Evolutionary conservation across 2,797 vertebrate genomes (phyloP).

Genomic region (Siniperca obscura): DNA sequence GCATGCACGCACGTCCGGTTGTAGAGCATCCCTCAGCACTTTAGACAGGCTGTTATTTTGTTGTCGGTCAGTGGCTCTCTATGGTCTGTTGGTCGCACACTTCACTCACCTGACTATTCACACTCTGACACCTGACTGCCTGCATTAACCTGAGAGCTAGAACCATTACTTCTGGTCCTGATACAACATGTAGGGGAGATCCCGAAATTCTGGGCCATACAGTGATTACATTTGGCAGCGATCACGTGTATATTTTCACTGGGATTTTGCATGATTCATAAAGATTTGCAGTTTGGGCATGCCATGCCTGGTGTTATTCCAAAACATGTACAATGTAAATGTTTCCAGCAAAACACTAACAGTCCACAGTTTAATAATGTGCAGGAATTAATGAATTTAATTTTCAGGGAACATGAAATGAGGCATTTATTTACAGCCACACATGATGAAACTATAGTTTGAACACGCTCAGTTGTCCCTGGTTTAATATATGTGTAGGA

Average conservation of each 20-base stretch:
- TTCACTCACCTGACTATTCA: conserved; percentile 23
- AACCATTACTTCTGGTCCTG: background rate
- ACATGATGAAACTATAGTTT: background rate
- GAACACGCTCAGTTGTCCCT: background rate
- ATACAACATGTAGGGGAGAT: background rate
- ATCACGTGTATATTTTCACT: background rate
- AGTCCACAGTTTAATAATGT: background rate
- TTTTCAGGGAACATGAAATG: background rate
- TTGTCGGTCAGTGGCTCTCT: background rate
- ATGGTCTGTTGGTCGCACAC: background rate
- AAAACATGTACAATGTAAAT: background rate
- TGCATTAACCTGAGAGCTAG: background rate
- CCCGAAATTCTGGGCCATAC: background rate
- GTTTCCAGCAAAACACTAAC: background rate
- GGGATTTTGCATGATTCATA: background rate
- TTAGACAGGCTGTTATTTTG: background rate
- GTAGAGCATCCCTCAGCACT: conserved; percentile 7
- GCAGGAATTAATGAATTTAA: background rate
- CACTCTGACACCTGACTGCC: conserved; percentile 19
- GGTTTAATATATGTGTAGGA: background rate
- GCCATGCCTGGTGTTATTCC: background rate
- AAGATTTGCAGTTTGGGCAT: background rate
- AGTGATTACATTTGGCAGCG: background rate
- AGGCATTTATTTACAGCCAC: background rate
- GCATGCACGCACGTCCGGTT: background rate